A percentile compares a stretch with the other conserved stretches of the same genome.
Evolutionary conservation across 2,888 invertebrate species (phyloP).

Genomic region (Oxyteleia sp.): DNA sequence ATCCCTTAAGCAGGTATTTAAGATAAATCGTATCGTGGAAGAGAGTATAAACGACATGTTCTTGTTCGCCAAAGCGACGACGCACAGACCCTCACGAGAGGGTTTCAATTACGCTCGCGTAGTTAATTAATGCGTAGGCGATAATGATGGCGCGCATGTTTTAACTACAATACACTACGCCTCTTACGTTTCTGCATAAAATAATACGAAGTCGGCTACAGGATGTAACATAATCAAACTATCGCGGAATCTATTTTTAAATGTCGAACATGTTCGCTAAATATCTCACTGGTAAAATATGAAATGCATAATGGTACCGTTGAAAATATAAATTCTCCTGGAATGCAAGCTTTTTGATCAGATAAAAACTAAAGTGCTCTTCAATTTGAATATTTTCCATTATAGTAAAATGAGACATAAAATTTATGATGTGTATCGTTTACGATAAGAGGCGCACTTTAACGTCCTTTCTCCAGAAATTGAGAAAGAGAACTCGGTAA

Average conservation of each 20-base stretch:
- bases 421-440: no score
- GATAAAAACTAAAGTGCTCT: no score
- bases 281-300: conserved; percentile 7
- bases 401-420: no score
- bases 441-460: no score
- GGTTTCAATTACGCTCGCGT: conserved; percentile 82
- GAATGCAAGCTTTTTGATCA: no score
- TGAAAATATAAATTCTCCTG: no score
- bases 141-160: conserved; percentile 80
- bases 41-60: conserved; percentile 62
- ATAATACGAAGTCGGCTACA: conserved; percentile 47
- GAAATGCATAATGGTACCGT: no score
- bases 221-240: conserved; percentile 59
- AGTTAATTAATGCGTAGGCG: conserved; percentile 83
- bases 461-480: no score
- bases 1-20: no score
- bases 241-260: conserved; percentile 20
- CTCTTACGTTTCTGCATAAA: conserved; percentile 63
- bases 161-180: conserved; percentile 58
- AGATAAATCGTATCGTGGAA: no score
- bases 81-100: conserved; percentile 70
- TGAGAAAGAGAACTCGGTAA: no score
- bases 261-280: conserved; percentile 6
- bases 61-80: conserved; percentile 73
- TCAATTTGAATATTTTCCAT: no score